Percentiles rank a stretch among this genome's conserved stretches.
These are phyloP conservation scores for Boloria selene DNA, from an alignment of 2,888 invertebrate genomes.

Conservation along the genomic window DNA sequence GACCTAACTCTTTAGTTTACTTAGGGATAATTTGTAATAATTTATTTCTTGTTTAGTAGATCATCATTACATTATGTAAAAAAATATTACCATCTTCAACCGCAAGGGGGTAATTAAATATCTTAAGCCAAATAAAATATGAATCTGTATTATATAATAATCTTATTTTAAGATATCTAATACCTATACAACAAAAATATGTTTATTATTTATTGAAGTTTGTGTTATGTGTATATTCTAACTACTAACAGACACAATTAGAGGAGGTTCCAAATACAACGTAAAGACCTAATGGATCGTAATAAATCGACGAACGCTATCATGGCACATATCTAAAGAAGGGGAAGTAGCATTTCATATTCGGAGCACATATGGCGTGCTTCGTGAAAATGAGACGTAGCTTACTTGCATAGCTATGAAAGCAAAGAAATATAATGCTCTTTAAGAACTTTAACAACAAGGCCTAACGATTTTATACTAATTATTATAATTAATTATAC, in stretches of 20 bases:
- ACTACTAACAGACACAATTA: no score
- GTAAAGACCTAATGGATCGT: constrained; percentile 44
- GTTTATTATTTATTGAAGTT: no score
- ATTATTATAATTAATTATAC: neutral
- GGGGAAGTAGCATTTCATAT: constrained; percentile 64
- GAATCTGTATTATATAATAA: neutral
- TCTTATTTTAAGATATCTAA: no score
- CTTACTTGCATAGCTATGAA: constrained; percentile 37
- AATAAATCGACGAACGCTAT: constrained; percentile 65
- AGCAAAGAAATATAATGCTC: constrained; percentile 36
- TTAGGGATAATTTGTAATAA: no score
- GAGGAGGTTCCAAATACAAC: constrained; percentile 6
- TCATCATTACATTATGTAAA: constrained; percentile 1
- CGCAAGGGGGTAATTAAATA: no score
- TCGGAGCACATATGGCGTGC: constrained; percentile 61
- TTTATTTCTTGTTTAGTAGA: neutral
- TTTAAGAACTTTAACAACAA: constrained; percentile 8
- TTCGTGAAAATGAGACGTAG: constrained; percentile 62
- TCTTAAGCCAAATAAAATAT: neutral
- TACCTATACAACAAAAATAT: no score
- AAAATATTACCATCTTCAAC: no score
- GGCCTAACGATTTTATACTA: constrained; percentile 2
- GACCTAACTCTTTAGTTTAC: no score
- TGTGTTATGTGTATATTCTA: no score
- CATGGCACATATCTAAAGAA: constrained; percentile 58